Evolutionary conservation across 2,888 invertebrate genomes (phyloP).

Genomic region (Girardia tigrina): DNA sequence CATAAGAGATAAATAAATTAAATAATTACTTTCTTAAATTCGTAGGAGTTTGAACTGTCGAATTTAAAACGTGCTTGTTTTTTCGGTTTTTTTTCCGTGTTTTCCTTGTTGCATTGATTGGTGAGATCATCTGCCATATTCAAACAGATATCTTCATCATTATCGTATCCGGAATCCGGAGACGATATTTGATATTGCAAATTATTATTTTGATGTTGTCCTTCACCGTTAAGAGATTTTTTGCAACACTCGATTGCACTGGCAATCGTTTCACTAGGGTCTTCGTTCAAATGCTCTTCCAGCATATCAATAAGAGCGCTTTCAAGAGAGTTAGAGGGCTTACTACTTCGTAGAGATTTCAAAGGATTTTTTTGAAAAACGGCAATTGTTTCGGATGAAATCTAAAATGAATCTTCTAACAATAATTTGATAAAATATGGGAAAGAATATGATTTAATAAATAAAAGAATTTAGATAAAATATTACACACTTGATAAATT

Average conservation of each 20-base stretch:
- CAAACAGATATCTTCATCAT: slow-evolving; percentile 13
- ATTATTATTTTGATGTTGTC: background rate
- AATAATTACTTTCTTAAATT: background rate
- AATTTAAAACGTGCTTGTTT: background rate
- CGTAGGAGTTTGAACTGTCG: background rate
- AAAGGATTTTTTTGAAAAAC: background rate
- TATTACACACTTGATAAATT: no score
- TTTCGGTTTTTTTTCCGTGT: background rate
- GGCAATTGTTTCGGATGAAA: background rate
- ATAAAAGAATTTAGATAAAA: no score
- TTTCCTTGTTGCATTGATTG: background rate
- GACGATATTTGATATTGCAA: background rate
- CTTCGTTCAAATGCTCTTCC: slow-evolving; percentile 14
- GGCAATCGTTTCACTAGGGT: background rate
- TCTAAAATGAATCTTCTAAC: no score
- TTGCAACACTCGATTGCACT: background rate
- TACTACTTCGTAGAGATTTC: slow-evolving; percentile 1
- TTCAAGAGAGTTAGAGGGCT: background rate
- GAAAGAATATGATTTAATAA: no score
- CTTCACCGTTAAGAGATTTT: background rate
- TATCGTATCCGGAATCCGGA: slow-evolving; percentile 5
- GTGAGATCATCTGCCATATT: background rate
- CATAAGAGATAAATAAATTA: background rate
- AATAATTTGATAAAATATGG: no score
- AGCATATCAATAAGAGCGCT: slow-evolving; percentile 1